phyloP scores from a whole-genome alignment of 2,797 vertebrate species.

The Kryptopterus vitreolus region DNA sequence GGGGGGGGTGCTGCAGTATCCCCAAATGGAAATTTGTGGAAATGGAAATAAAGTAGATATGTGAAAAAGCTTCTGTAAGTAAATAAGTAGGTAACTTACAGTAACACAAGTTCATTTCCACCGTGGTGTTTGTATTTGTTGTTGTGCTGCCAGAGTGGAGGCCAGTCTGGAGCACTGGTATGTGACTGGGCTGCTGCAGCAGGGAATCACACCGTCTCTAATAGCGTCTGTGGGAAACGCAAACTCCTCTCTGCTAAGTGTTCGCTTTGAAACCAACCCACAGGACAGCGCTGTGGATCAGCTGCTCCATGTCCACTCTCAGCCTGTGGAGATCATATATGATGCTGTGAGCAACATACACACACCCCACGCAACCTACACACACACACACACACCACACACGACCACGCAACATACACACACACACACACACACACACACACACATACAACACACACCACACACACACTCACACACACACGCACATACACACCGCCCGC shows the following conservation, averaged over 20 bases:
- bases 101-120: no score
- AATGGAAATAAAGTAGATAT: no score
- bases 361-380: no score
- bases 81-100: no score
- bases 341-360: slow-evolving; percentile 71
- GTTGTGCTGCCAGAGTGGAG: slow-evolving; percentile 77
- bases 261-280: slow-evolving; percentile 86
- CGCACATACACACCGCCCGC: no score
- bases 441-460: no score
- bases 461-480: neutral
- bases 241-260: slow-evolving; percentile 81
- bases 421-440: neutral
- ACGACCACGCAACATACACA: neutral
- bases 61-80: no score
- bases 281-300: slow-evolving; percentile 83
- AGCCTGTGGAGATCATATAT: slow-evolving; percentile 93
- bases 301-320: slow-evolving; percentile 82
- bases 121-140: neutral
- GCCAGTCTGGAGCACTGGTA: slow-evolving; percentile 89
- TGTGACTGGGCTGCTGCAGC: slow-evolving; percentile 86
- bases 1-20: no score
- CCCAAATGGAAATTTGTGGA: no score
- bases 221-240: slow-evolving; percentile 85
- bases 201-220: slow-evolving; percentile 82
- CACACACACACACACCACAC: no score